Base-by-base conservation (phyloP, 1,140 invertebrate species). In the Ectropis grisescens region DNA sequence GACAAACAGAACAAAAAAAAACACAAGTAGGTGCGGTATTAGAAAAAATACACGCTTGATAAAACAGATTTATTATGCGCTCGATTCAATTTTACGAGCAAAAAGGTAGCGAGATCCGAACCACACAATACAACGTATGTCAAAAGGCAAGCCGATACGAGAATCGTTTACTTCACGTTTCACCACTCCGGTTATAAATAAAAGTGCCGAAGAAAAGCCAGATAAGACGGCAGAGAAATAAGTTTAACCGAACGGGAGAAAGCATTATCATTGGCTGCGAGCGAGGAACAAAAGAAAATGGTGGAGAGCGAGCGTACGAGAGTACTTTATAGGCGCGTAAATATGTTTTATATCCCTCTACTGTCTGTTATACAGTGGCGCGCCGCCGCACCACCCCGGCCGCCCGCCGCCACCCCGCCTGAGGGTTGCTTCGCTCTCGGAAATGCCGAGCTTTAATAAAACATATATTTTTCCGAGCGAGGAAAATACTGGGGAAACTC, bases 371-470 rank as follows among this genome's bases (percentile, higher is more conserved):
- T 76, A 76, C 62, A 76, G 57, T 72, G 71, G 71, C 64, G 66
- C 66, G 64, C 62, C 60, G 62, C 52, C 65, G 48, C 42, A 43
- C 58, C 33, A 33, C 54, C 51, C 47, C 30, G 10, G 19, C 15
- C 24, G 13, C n/a, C 26, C 11, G 24, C 23, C 39, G 35, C 39
- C 36, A 27, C 31, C 35, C 47, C 25, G 53, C 58, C 45, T 58
- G 67, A 67, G 72, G 71, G 75, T 59, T 61, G 65, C 69, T 57
- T 59, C 66, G 71, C 66, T 74, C 75, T 80, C 68, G 75, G 75
- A 80, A 80, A 80, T 74, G 67, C 72, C 75, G 75, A 78, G 75
- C 75, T 80, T 80, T 80, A 80, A 80, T 80, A 80, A 80, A 80
- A 80, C 75, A 80, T 80, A 78, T 76, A 80, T 80, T 80, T 80